Base-by-base conservation (phyloP, 2,797 vertebrate genomes). In the Adelosebastes latens region DNA sequence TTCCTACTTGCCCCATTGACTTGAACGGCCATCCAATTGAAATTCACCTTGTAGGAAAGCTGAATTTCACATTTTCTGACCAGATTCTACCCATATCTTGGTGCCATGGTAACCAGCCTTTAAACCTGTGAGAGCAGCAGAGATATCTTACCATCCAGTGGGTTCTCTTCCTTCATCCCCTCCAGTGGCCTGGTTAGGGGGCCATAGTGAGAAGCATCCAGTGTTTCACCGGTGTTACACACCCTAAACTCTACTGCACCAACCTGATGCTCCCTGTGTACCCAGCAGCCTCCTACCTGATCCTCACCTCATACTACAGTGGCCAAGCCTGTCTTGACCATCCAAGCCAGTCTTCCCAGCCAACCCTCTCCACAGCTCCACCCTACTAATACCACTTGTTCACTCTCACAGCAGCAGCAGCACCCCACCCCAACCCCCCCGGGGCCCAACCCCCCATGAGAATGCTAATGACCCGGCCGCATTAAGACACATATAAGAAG, bases 161-260 rank as follows among this genome's bases (percentile, higher is more conserved):
- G 88, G 87, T 80, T 94, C 82, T 94, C 93, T 84, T 92, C 93
- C 89, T 95, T 95, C 94, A 96, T 95, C 87, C 89, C 89, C 90
- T 93, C 94, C 93, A 94, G 83, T 31, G 81, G 49, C 70, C 78
- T 70, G 82, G 78, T 59, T 52, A 88, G 87, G 85, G 88, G 91
- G 86, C 82, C 84, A 90, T 90, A 86, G 79, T 83, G 82, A 80
- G 86, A 85, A 42, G 75, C 76, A 60, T 90, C 89, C 86, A 86
- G 87, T 42, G 73, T 87, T 81, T 75, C 36, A 76, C 60, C 69
- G 71, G 29, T 20, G 72, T 55, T 59, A 75, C 77, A 63, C 82
- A 76, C 78, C 72, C 36, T 72, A 8, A 56, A 82, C 53, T 77
- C 67, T 39, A 8, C 55, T 34, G 74, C 20, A 39, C 49, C 25